Conservation (phyloP, 2,888 invertebrate genomes). For the Volucella inflata region DNA sequence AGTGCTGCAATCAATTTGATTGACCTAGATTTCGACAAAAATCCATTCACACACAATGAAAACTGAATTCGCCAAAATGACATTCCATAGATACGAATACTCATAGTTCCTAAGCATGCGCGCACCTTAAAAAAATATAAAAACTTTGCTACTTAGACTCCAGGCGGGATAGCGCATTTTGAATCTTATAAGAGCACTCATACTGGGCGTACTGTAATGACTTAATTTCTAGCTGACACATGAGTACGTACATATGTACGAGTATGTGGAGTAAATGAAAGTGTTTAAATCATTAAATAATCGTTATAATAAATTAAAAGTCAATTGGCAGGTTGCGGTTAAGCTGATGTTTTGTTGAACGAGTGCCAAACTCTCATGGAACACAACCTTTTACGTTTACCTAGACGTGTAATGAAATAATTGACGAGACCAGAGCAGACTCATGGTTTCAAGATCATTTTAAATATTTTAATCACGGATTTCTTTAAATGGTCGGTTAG, state of each 20-base stretch:
- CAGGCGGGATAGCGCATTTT: slow-evolving; percentile 30
- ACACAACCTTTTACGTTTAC: background rate
- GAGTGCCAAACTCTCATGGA: slow-evolving; percentile 20
- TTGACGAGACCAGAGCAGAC: slow-evolving; percentile 54
- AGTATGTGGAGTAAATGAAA: slow-evolving; percentile 49
- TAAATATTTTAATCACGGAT: slow-evolving; percentile 63
- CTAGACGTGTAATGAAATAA: slow-evolving; percentile 42
- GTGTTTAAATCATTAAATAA: slow-evolving; percentile 39
- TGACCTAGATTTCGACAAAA: slow-evolving; percentile 56
- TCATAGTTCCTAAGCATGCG: slow-evolving; percentile 15
- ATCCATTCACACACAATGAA: slow-evolving; percentile 18
- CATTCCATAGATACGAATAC: slow-evolving; percentile 27
- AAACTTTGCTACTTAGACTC: background rate
- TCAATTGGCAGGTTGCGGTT: slow-evolving; percentile 26
- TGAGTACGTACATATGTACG: slow-evolving; percentile 2
- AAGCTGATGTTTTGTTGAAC: slow-evolving; percentile 8
- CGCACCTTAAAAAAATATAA: slow-evolving; percentile 33
- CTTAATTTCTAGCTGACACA: slow-evolving; percentile 45
- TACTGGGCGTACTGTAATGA: slow-evolving; percentile 32
- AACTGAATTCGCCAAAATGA: slow-evolving; percentile 56
- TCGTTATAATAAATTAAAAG: slow-evolving; percentile 33
- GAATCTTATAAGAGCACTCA: slow-evolving; percentile 7
- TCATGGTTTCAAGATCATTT: slow-evolving; percentile 66
- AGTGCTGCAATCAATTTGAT: slow-evolving; percentile 63
- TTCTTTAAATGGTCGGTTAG: slow-evolving; percentile 44